Evolutionary conservation across 2,797 vertebrate species (phyloP), one percentile per base, ranked within the genome.

Genomic region (Alectoris magna): DNA sequence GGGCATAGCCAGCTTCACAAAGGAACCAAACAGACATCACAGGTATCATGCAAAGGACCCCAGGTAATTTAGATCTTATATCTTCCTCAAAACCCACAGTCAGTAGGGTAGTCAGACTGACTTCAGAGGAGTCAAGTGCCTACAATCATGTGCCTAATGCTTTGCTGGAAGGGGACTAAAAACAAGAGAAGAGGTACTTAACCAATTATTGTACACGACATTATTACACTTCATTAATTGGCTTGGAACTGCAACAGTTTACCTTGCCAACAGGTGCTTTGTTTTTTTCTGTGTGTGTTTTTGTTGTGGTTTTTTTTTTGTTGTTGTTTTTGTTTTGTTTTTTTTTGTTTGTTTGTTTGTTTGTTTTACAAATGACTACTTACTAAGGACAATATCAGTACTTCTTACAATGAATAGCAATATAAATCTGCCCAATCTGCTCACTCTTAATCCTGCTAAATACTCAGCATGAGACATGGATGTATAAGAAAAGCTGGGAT

Each of bases 361-460:
- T 43, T 43, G 15, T 43, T 43, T 6, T 4, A 80, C 59, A 75
- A 73, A 81, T 81, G 66, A 83, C 75, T 92, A 93, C 51, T 0
- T 73, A 24, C 38, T 72, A 43, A 90, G 88, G 84, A 84, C 70
- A 87, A 68, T 81, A 92, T 95, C 84, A 51, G 74, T 78, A 5
- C 84, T 70, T 24, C 92, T 74, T 58, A 60, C 63, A 87, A 58
- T 53, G 76, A 92, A 85, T 18, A 81, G 81, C 78, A 86, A 73
- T 51, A 95, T 67, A 83, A 93, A 92, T 87, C 88, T 84, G 64
- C 89, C 87, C 91, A 95, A 91, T 92, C 87, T 3, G 0, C 82
- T 89, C 84, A 70, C 84, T 51, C 93, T 55, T 95, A 93, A 96
- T 96, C 93, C 93, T 89, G 70, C 92, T 95, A 83, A 95, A 86